Percentiles rank a stretch among this genome's conserved stretches.
Evolutionary conservation across 2,888 invertebrate genomes (phyloP).

Genomic region (Sphaerophoria rueppellii): DNA sequence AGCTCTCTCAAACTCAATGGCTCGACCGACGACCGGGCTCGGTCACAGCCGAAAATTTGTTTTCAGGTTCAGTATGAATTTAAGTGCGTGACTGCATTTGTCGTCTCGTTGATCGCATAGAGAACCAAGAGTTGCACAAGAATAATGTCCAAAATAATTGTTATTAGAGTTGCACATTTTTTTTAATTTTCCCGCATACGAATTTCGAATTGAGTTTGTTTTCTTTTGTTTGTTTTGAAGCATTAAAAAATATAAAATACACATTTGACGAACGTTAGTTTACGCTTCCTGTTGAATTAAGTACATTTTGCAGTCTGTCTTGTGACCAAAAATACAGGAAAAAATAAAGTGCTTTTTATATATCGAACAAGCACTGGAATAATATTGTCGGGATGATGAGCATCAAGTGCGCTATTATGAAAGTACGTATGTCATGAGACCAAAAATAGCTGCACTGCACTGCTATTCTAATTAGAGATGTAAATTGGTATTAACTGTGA

Average conservation of each 20-base stretch:
- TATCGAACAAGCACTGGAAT: neutral
- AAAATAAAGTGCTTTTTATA: neutral
- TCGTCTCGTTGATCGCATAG: neutral
- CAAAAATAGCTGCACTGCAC: too few species aligned
- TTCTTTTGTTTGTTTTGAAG: neutral
- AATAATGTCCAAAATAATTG: slow-evolving; percentile 8
- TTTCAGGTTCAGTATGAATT: slow-evolving; percentile 65
- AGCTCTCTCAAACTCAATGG: slow-evolving; percentile 43
- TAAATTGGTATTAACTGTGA: slow-evolving; percentile 22
- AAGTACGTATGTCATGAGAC: slow-evolving; percentile 52
- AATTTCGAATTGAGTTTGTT: neutral
- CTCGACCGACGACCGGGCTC: slow-evolving; percentile 33
- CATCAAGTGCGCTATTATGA: slow-evolving; percentile 55
- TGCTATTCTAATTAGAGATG: neutral
- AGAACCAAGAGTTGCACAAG: slow-evolving; percentile 44
- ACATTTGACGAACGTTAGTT: neutral
- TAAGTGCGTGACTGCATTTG: slow-evolving; percentile 60
- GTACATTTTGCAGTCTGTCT: neutral
- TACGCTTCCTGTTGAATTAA: neutral
- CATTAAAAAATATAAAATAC: neutral
- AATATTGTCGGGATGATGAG: slow-evolving; percentile 40
- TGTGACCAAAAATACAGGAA: neutral
- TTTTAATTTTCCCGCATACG: neutral
- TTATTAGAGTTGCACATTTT: slow-evolving; percentile 2
- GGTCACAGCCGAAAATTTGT: slow-evolving; percentile 52